A percentile compares a stretch with the other conserved stretches of the same genome.
Conservation (phyloP, 2,113 vertebrate species). For the Scophthalmus maximus region DNA sequence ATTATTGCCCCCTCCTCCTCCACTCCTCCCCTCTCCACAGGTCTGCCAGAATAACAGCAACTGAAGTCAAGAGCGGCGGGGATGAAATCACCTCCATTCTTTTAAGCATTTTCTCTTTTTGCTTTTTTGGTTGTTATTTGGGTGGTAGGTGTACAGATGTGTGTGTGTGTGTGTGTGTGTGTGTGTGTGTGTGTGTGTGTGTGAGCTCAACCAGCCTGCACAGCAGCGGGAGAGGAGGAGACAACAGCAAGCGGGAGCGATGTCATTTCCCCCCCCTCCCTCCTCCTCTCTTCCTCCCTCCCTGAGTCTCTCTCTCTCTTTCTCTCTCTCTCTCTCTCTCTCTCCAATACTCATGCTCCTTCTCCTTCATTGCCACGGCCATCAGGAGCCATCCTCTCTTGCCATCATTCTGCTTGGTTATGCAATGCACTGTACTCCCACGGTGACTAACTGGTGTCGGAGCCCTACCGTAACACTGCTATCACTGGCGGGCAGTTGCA, state of each 20-base stretch:
- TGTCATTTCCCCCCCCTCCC: conserved; percentile 45
- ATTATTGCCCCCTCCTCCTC: conserved; percentile 22
- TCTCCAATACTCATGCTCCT: conserved; percentile 26
- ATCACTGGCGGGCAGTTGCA: conserved; percentile 31
- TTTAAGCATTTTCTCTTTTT: conserved; percentile 14
- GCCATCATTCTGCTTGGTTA: conserved; percentile 77
- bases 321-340: conserved; percentile 6
- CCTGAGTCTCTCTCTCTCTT: not conserved
- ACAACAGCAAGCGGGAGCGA: conserved; percentile 61
- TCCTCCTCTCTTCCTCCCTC: not conserved
- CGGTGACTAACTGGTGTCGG: conserved; percentile 53
- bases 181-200: conserved; percentile 11
- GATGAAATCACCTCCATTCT: conserved; percentile 68
- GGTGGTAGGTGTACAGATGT: conserved; percentile 4
- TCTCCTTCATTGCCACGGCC: conserved; percentile 59
- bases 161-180: conserved; percentile 8
- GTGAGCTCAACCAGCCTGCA: conserved; percentile 52
- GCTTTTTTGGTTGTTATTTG: conserved; percentile 27
- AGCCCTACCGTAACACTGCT: conserved; percentile 68
- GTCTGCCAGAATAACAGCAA: conserved; percentile 71
- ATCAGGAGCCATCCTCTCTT: conserved; percentile 58
- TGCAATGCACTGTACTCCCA: conserved; percentile 81
- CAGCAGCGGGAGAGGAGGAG: conserved; percentile 60
- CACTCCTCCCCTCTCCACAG: conserved; percentile 26
- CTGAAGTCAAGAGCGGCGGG: conserved; percentile 51